Evolutionary conservation across 1,140 invertebrate genomes (phyloP), one percentile per base, ranked within the genome.

Genomic region (Eriosoma lanigerum): DNA sequence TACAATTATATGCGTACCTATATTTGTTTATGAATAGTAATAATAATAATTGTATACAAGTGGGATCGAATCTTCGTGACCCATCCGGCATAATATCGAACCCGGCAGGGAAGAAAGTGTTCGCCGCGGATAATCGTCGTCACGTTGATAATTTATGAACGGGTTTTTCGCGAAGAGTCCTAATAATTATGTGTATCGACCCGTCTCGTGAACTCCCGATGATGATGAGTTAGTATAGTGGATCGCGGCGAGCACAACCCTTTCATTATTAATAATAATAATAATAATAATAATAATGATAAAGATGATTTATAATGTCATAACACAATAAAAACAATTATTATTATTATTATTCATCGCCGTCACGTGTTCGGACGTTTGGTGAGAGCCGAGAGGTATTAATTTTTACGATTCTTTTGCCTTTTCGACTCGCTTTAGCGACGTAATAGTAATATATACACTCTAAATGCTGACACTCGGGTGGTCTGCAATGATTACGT

Each of bases 121-220:
- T 54, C 70, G 26, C 46, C 52, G 50, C 50, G 50, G n/a, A n/a
- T n/a, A 73, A 73, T 73, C 46, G 66, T 38, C 32, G 32, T 70
- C 66, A 70, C 66, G 70, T 73, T 54, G 70, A 73, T 73, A 26
- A 73, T 73, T 73, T 73, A 73, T 56, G 24, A 50, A 73, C 48
- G 52, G 70, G 70, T 52, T 73, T 38, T 52, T 73, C 70, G 70
- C 48, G 26, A 17, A 52, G 70, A 8, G 54, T 52, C 70, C 70
- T 52, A n/a, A 3, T 38, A 73, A 73, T 73, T 73, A 73, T 73
- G 52, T 52, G 70, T 50, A 52, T 73, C 70, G 46, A 52, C 70
- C 48, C n/a, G 32, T 54, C 32, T 38, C 70, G 29, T 73, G 70
- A 54, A 21, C 52, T 29, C n/a, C n/a, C n/a, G n/a, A n/a, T n/a